Conservation (phyloP, 1,140 invertebrate species). For the Odontomachus brunneus region DNA sequence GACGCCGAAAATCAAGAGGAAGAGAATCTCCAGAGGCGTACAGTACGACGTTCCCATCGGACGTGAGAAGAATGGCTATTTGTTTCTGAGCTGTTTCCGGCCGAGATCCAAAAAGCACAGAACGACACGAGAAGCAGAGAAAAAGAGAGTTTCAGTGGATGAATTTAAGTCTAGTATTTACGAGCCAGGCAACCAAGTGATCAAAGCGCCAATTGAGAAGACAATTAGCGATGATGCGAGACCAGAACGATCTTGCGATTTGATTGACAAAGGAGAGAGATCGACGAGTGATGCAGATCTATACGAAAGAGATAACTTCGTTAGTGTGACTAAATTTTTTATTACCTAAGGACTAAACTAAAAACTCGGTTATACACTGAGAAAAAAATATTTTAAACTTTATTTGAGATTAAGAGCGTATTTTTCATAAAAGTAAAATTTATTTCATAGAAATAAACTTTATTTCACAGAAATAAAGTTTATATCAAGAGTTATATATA, state of each 20-base stretch:
- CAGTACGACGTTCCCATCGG: constrained; percentile 52
- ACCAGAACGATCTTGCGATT: not conserved
- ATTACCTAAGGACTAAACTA: too few relatives aligned
- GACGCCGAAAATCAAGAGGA: constrained; percentile 25
- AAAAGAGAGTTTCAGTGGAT: not conserved
- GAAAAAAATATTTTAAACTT: too few relatives aligned
- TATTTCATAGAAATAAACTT: too few relatives aligned
- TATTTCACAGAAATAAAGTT: too few relatives aligned
- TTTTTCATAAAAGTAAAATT: too few relatives aligned
- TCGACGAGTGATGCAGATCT: not conserved
- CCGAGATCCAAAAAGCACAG: not conserved
- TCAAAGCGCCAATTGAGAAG: not conserved
- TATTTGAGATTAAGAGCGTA: too few relatives aligned
- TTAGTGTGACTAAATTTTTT: too few relatives aligned
- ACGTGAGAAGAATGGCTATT: not conserved
- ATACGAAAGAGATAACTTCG: not conserved
- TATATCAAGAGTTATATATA: too few relatives aligned
- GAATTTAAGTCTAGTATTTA: not conserved
- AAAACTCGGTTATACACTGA: too few relatives aligned
- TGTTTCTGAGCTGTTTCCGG: constrained; percentile 41
- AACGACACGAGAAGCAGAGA: not conserved
- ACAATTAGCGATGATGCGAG: not conserved
- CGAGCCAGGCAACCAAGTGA: not conserved
- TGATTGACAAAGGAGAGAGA: not conserved
- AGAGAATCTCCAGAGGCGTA: constrained; percentile 67